phyloP scores from a whole-genome alignment of 2,888 invertebrate genomes.

The Achlya flavicornis region DNA sequence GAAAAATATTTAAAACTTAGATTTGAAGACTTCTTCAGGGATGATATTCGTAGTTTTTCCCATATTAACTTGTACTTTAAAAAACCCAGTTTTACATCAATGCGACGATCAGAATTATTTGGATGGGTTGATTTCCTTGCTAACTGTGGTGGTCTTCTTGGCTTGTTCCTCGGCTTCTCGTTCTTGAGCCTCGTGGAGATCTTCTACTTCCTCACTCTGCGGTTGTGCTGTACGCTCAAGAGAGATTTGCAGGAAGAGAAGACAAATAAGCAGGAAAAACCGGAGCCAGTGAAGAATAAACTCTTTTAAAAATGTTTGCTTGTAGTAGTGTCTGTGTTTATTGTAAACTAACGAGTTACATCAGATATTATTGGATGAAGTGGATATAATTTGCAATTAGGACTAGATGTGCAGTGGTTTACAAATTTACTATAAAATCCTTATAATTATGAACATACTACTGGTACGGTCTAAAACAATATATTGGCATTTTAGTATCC shows the following conservation, averaged over 20 bases:
- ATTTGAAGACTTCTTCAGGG: too few relatives aligned
- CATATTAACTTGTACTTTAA: slow-evolving; percentile 58
- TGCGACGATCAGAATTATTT: slow-evolving; percentile 82
- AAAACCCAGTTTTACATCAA: slow-evolving; percentile 79
- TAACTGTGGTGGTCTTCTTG: slow-evolving; percentile 83
- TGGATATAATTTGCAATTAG: too few relatives aligned
- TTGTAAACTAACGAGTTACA: too few relatives aligned
- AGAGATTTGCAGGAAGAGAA: slow-evolving; percentile 45
- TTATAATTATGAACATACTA: too few relatives aligned
- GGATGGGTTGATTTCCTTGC: slow-evolving; percentile 83
- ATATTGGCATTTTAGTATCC: too few relatives aligned
- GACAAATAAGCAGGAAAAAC: slow-evolving; percentile 8
- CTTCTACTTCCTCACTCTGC: slow-evolving; percentile 72
- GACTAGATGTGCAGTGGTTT: too few relatives aligned
- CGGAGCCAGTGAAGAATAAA: neutral
- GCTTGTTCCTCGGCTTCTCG: slow-evolving; percentile 84
- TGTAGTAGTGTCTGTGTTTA: too few relatives aligned
- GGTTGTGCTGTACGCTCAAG: slow-evolving; percentile 48
- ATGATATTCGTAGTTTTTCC: neutral
- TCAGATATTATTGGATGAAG: too few relatives aligned
- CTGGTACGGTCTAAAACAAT: too few relatives aligned
- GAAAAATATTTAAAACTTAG: too few relatives aligned
- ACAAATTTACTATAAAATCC: too few relatives aligned
- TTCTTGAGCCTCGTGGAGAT: slow-evolving; percentile 83
- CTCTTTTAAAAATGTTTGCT: too few relatives aligned